Evolutionary conservation across 2,888 invertebrate species (phyloP).

Genomic region (Drosophila percnosoma): DNA sequence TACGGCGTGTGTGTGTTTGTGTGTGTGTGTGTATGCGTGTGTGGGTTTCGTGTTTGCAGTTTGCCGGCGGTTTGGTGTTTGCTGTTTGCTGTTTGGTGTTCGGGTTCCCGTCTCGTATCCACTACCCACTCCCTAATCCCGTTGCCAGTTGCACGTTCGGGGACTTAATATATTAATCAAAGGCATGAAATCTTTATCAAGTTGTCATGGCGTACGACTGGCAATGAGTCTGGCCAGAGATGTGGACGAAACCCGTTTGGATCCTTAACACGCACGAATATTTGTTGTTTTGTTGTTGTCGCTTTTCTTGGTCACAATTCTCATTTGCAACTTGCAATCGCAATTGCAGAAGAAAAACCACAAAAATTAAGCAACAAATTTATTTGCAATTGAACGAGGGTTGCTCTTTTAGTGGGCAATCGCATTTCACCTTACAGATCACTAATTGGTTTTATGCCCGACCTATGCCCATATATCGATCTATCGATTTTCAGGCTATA

Average conservation of each 20-base stretch:
- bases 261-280: conserved; percentile 71
- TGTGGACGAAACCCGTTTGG: conserved; percentile 69
- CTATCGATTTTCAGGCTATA: too few species aligned
- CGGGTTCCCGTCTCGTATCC: conserved; percentile 3
- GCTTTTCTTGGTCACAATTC: conserved; percentile 32
- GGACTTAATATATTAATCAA: conserved; percentile 76
- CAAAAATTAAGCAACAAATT: conserved; percentile 27
- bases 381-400: conserved; percentile 31
- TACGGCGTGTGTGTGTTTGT: neutral
- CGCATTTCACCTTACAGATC: neutral
- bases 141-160: conserved; percentile 20
- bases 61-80: conserved; percentile 36
- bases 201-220: conserved; percentile 67
- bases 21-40: conserved; percentile 24
- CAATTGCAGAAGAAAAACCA: conserved; percentile 32
- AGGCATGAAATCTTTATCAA: conserved; percentile 78
- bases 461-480: too few species aligned
- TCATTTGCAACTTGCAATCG: conserved; percentile 64
- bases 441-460: neutral
- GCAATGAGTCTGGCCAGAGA: conserved; percentile 45
- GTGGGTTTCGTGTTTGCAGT: conserved; percentile 22
- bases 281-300: conserved; percentile 3
- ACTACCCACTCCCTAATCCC: conserved; percentile 1
- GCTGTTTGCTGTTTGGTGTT: conserved; percentile 10
- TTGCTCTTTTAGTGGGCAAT: neutral